Conservation (phyloP, 2,888 invertebrate species). For the Pardosa pseudoannulata region DNA sequence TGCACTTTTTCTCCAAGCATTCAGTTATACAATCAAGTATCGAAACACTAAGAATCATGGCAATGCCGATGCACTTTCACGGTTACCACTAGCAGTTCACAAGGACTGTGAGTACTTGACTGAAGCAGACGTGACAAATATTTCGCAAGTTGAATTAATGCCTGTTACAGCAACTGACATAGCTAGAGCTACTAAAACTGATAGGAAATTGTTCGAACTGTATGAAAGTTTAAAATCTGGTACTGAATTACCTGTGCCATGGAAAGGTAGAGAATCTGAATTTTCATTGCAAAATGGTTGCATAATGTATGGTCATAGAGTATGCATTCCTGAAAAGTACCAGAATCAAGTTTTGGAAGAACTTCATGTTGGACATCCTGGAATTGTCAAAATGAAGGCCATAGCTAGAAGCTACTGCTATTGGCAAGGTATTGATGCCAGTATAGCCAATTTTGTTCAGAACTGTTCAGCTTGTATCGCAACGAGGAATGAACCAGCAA, state of each 20-base stretch:
- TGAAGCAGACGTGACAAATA: constrained; percentile 51
- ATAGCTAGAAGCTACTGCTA: constrained; percentile 46
- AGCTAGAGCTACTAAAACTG: constrained; percentile 51
- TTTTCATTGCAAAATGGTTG: constrained; percentile 53
- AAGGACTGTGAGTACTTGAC: constrained; percentile 51
- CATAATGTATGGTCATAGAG: constrained; percentile 53
- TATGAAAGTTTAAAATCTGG: constrained; percentile 54
- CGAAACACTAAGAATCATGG: constrained; percentile 41
- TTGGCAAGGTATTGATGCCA: constrained; percentile 44
- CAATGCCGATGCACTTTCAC: constrained; percentile 55
- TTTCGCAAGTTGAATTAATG: constrained; percentile 49
- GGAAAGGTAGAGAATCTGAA: constrained; percentile 52
- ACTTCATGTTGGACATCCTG: constrained; percentile 42
- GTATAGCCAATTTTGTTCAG: constrained; percentile 41
- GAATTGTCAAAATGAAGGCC: constrained; percentile 47
- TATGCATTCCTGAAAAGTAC: constrained; percentile 54
- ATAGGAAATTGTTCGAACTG: constrained; percentile 49
- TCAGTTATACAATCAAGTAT: constrained; percentile 52
- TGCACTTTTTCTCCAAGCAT: constrained; percentile 73
- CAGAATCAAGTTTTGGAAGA: constrained; percentile 58
- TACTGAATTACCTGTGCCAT: constrained; percentile 50
- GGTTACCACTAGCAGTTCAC: constrained; percentile 47
- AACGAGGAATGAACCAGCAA: constrained; percentile 39
- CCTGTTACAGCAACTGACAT: constrained; percentile 53
- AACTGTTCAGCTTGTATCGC: constrained; percentile 40